Evolutionary conservation across 2,113 vertebrate species (phyloP).

Genomic region (Aspidoscelis tigris): DNA sequence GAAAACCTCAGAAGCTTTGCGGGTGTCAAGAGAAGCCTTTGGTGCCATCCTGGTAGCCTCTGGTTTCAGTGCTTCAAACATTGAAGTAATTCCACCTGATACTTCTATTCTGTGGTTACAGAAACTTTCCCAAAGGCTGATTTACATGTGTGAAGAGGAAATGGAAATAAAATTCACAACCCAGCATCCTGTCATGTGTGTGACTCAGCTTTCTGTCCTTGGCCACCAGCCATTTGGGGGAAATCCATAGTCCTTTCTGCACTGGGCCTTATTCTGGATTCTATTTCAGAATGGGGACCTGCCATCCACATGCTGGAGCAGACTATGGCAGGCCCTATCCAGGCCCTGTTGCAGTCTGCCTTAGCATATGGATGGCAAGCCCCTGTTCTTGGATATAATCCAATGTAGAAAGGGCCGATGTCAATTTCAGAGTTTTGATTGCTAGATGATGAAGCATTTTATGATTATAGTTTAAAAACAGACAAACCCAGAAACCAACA

Average conservation of each 20-base stretch:
- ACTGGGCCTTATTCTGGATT: too few relatives aligned
- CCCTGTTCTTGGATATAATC: too few relatives aligned
- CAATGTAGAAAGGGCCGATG: too few relatives aligned
- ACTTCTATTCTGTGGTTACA: not conserved
- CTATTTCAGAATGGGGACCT: too few relatives aligned
- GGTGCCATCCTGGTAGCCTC: too few relatives aligned
- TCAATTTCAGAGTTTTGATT: not conserved
- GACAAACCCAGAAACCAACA: too few relatives aligned
- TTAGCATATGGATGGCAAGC: too few relatives aligned
- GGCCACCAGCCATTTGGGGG: not conserved
- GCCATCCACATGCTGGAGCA: too few relatives aligned
- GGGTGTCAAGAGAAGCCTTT: too few relatives aligned
- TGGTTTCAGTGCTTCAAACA: not conserved
- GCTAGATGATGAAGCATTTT: not conserved
- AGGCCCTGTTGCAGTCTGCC: too few relatives aligned
- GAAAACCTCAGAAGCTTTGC: not conserved
- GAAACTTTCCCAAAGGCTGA: not conserved
- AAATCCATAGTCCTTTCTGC: not conserved
- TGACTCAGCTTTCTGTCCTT: not conserved
- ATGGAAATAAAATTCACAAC: not conserved
- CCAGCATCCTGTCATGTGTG: not conserved
- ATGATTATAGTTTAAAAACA: too few relatives aligned
- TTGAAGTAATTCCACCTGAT: not conserved
- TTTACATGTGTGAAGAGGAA: conserved; percentile 6
- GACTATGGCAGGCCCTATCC: too few relatives aligned